These are phyloP conservation scores for Xenops minutus DNA, from an alignment of 2,797 vertebrate genomes.

Conservation along the genomic window DNA sequence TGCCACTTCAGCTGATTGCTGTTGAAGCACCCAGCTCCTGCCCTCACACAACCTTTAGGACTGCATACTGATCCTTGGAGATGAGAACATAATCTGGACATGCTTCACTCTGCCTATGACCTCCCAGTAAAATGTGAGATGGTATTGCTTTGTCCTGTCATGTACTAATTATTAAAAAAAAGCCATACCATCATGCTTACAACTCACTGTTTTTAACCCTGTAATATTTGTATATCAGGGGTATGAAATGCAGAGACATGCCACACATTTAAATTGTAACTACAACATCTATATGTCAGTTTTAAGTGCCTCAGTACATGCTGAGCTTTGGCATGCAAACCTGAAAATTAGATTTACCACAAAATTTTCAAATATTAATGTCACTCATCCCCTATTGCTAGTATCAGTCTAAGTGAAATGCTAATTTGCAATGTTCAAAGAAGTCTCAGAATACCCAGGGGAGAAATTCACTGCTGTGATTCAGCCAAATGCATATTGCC, in stretches of 20 bases:
- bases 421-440: neutral
- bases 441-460: neutral
- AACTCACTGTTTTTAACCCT: neutral
- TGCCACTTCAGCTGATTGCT: neutral
- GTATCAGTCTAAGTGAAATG: neutral
- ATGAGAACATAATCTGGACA: neutral
- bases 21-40: neutral
- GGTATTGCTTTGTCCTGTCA: neutral
- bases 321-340: neutral
- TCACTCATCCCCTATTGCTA: neutral
- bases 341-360: slow-evolving; percentile 5
- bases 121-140: neutral
- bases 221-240: neutral
- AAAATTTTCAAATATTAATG: neutral
- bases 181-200: neutral
- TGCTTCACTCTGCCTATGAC: neutral
- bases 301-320: neutral
- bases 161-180: neutral
- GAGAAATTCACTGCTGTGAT: neutral
- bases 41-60: neutral
- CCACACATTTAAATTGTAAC: neutral
- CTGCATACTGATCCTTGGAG: neutral
- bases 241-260: neutral
- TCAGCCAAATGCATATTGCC: neutral
- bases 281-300: neutral